phyloP scores from a whole-genome alignment of 2,888 invertebrate genomes.

The Drosophila rubida region DNA sequence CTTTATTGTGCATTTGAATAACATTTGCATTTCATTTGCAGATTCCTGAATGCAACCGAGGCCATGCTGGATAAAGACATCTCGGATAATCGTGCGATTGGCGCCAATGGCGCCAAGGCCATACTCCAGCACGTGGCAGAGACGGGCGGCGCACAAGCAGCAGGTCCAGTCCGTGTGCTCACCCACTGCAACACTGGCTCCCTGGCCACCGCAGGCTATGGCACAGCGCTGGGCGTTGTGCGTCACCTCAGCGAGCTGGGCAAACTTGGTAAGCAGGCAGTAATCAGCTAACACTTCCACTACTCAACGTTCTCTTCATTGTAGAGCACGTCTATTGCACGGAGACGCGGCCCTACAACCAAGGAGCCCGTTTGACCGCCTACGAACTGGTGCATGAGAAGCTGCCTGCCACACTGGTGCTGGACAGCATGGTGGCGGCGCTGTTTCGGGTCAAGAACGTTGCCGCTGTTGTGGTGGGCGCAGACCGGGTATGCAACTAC shows the following conservation, averaged over 20 bases:
- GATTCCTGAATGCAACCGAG: constrained; percentile 92
- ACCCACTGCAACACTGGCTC: constrained; percentile 99
- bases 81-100: constrained; percentile 94
- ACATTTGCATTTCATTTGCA: constrained; percentile 81
- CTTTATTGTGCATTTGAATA: constrained; percentile 15
- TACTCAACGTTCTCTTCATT: not conserved
- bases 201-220: constrained; percentile 98
- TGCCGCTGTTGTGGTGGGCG: constrained; percentile 97
- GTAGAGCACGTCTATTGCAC: constrained; percentile 96
- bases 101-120: constrained; percentile 91
- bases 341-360: constrained; percentile 99
- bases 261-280: constrained; percentile 87
- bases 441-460: constrained; percentile 94
- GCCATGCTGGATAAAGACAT: constrained; percentile 94
- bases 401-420: constrained; percentile 96
- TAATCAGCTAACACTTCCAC: rapidly evolving
- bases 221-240: constrained; percentile 98
- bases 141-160: constrained; percentile 34
- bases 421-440: constrained; percentile 97
- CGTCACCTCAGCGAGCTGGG: constrained; percentile 90
- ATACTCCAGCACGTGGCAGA: constrained; percentile 87
- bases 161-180: constrained; percentile 89
- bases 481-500: constrained; percentile 90
- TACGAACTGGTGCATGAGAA: constrained; percentile 97
- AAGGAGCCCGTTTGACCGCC: constrained; percentile 97